Conservation (phyloP, 1,140 invertebrate species). For the Drosophila simulans region DNA sequence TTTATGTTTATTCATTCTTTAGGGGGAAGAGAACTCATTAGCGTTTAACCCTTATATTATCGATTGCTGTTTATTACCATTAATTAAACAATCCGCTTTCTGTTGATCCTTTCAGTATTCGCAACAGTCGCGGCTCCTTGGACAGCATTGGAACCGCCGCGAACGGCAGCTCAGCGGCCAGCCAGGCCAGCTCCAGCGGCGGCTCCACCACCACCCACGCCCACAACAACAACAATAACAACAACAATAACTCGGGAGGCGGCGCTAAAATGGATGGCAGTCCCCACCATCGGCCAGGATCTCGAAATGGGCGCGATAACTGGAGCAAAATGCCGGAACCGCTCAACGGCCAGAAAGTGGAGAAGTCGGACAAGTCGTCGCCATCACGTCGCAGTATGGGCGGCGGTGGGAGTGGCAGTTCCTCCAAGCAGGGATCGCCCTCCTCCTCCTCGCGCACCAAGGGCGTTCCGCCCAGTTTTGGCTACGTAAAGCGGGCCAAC, state of each 20-base stretch:
- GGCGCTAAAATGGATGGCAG: slow-evolving; percentile 66
- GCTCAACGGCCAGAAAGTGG: slow-evolving; percentile 76
- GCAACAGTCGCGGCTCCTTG: slow-evolving; percentile 81
- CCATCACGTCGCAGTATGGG: slow-evolving; percentile 77
- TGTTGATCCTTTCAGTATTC: slow-evolving; percentile 56
- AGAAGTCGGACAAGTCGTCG: slow-evolving; percentile 78
- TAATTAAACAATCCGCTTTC: not conserved
- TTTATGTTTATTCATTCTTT: too few species aligned
- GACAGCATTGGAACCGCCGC: slow-evolving; percentile 82
- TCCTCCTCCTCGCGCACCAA: slow-evolving; percentile 86
- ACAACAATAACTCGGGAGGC: slow-evolving; percentile 44
- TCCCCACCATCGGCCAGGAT: slow-evolving; percentile 74
- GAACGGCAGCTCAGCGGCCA: slow-evolving; percentile 73
- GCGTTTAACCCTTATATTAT: too few species aligned
- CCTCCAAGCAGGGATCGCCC: slow-evolving; percentile 85
- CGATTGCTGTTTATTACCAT: not conserved
- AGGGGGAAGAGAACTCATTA: too few species aligned
- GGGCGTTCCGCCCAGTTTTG: slow-evolving; percentile 91
- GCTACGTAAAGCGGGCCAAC: slow-evolving; percentile 92
- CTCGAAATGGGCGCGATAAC: slow-evolving; percentile 82
- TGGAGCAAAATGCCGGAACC: slow-evolving; percentile 83
- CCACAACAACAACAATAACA: slow-evolving; percentile 55
- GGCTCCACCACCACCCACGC: slow-evolving; percentile 58
- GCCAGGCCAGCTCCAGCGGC: slow-evolving; percentile 80
- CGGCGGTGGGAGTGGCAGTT: slow-evolving; percentile 82